These are phyloP conservation scores for Aphaenogaster rudis DNA, from an alignment of 1,140 invertebrate species.

Conservation along the genomic window DNA sequence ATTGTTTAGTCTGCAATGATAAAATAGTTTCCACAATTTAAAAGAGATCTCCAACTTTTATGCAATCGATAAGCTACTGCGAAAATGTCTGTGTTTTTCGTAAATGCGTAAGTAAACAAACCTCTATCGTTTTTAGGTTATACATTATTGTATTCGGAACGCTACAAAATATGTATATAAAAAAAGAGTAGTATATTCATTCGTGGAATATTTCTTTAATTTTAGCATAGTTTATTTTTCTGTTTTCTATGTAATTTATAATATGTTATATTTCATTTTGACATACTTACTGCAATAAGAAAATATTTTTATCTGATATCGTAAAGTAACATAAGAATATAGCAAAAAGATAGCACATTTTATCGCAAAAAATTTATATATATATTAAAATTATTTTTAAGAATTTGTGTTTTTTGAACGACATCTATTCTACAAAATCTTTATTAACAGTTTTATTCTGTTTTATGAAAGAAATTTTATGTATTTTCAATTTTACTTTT, in stretches of 20 bases:
- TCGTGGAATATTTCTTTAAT: background rate
- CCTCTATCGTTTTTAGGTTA: constrained; percentile 76
- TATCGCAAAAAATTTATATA: background rate
- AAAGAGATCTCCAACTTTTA: constrained; percentile 15
- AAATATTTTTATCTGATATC: background rate
- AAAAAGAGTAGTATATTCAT: background rate
- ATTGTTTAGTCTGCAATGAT: background rate
- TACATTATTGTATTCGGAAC: constrained; percentile 42
- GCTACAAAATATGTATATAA: background rate
- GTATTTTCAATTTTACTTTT: background rate
- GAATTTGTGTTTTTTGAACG: background rate
- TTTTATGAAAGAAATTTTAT: background rate
- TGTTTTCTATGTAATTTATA: constrained; percentile 7
- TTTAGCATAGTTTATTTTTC: constrained; percentile 12
- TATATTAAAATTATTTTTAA: background rate
- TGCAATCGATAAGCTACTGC: constrained; percentile 30
- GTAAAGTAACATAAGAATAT: too few relatives aligned
- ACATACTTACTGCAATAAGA: background rate
- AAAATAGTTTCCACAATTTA: constrained; percentile 26
- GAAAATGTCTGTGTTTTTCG: constrained; percentile 86
- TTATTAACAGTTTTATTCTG: background rate
- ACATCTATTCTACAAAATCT: background rate
- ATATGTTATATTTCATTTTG: constrained; percentile 39
- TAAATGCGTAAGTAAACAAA: constrained; percentile 85
- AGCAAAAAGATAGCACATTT: background rate